Percentiles rank a stretch among this genome's conserved stretches.
Conservation (phyloP, 2,888 invertebrate species). For the Eristalinus sepulchralis region DNA sequence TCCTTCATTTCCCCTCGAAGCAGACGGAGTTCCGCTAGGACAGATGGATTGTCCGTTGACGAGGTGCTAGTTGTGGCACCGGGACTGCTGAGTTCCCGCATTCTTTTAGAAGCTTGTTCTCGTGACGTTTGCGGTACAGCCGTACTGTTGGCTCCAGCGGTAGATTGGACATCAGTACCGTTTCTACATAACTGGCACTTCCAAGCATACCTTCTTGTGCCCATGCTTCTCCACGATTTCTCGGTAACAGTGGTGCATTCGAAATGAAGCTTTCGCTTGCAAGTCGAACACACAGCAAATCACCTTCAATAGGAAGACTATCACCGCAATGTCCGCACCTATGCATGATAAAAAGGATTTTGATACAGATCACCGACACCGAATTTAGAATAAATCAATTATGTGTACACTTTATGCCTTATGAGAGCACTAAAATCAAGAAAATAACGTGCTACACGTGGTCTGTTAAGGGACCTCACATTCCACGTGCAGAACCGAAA, state of each 20-base stretch:
- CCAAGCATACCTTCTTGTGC: background rate
- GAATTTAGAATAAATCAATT: no score
- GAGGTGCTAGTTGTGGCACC: background rate
- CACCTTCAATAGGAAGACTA: no score
- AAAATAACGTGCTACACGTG: no score
- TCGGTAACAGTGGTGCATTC: constrained; percentile 4
- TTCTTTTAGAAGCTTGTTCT: background rate
- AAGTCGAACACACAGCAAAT: constrained; percentile 3
- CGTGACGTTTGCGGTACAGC: background rate
- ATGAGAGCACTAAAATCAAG: no score
- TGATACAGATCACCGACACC: background rate
- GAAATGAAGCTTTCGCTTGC: constrained; percentile 13
- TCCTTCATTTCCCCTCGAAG: background rate
- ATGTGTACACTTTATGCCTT: no score
- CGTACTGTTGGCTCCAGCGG: background rate
- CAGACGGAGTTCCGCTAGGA: no score
- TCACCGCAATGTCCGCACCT: background rate
- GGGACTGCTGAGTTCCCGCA: background rate
- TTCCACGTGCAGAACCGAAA: no score
- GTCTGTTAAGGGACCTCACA: no score
- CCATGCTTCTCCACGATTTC: constrained; percentile 12
- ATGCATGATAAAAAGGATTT: background rate
- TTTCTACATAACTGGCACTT: constrained; percentile 12
- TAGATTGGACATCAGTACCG: background rate
- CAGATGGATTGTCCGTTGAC: background rate